Evolutionary conservation across 2,888 invertebrate genomes (phyloP).

Genomic region (Drosophila atripex): DNA sequence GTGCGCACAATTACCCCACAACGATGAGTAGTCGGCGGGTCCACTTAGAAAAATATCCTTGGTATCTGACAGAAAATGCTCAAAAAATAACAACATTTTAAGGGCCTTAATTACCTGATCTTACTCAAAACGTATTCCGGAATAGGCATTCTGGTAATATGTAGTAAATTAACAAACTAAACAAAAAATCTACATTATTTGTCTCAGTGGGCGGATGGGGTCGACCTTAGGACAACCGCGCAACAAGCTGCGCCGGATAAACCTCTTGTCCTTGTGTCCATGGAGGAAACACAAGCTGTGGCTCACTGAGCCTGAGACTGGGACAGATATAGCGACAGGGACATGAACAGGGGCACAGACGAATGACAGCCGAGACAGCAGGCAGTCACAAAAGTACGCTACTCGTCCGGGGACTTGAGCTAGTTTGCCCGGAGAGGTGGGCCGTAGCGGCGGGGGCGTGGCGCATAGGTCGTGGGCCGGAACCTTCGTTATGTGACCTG

Average conservation of each 20-base stretch:
- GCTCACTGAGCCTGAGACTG: conserved; percentile 7
- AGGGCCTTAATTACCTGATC: background rate
- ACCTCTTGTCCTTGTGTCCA: conserved; percentile 41
- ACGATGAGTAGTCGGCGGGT: conserved; percentile 10
- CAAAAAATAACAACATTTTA: background rate
- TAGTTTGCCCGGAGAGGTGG: conserved; percentile 19
- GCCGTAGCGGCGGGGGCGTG: background rate
- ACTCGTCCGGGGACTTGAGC: conserved; percentile 30
- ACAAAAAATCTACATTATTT: background rate
- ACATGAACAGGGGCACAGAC: conserved; percentile 61
- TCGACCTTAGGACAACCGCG: conserved; percentile 27
- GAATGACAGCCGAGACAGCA: conserved; percentile 66
- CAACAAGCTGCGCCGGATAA: conserved; percentile 41
- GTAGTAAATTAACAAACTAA: background rate
- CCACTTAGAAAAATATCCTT: conserved; percentile 10
- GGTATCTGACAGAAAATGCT: background rate
- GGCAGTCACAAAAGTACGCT: conserved; percentile 26
- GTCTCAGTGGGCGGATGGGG: conserved; percentile 2
- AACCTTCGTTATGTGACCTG: conserved; percentile 67
- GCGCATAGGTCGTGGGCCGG: conserved; percentile 1
- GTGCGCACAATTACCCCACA: conserved; percentile 70
- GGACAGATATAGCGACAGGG: conserved; percentile 23
- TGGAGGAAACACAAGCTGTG: conserved; percentile 20
- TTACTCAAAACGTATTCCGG: too few species aligned
- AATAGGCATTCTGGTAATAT: background rate